A percentile compares a stretch with the other conserved stretches of the same genome.
phyloP scores from a whole-genome alignment of 92 coral and sea anemone genomes.

The Heteractis magnifica region DNA sequence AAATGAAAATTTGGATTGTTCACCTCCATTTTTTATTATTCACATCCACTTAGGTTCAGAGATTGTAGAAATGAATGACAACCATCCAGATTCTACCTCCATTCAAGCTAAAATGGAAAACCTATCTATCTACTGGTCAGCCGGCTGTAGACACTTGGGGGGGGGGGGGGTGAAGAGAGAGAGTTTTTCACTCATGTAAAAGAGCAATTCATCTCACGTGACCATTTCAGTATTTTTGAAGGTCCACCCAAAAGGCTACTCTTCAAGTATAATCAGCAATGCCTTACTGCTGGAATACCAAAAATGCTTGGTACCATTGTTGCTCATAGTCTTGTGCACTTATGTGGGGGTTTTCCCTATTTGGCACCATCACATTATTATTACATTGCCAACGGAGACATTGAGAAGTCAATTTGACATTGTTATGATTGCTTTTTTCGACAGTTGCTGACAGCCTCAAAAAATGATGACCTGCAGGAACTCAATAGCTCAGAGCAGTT shows the following conservation, averaged over 20 bases:
- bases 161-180: conserved; percentile 45
- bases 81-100: too few species aligned
- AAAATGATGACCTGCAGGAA: too few species aligned
- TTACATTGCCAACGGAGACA: conserved; percentile 71
- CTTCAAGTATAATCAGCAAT: conserved; percentile 17
- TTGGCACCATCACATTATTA: conserved; percentile 48
- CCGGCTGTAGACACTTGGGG: conserved; percentile 27
- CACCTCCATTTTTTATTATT: too few species aligned
- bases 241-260: background rate
- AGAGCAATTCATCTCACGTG: too few species aligned
- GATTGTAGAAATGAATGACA: too few species aligned
- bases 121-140: conserved; percentile 19
- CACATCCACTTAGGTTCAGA: too few species aligned
- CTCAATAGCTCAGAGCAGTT: too few species aligned
- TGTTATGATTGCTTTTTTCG: too few species aligned
- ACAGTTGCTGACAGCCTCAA: too few species aligned
- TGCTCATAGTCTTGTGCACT: conserved; percentile 61
- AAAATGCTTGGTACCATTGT: conserved; percentile 53
- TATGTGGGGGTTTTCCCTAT: conserved; percentile 65
- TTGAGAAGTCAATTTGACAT: conserved; percentile 37
- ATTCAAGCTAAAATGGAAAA: too few species aligned
- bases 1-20: too few species aligned
- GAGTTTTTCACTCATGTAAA: background rate
- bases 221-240: too few species aligned
- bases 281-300: conserved; percentile 48